Evolutionary conservation across 2,797 vertebrate species (phyloP), one percentile per base, ranked within the genome.

Genomic region (Enteromius fasciolatus): DNA sequence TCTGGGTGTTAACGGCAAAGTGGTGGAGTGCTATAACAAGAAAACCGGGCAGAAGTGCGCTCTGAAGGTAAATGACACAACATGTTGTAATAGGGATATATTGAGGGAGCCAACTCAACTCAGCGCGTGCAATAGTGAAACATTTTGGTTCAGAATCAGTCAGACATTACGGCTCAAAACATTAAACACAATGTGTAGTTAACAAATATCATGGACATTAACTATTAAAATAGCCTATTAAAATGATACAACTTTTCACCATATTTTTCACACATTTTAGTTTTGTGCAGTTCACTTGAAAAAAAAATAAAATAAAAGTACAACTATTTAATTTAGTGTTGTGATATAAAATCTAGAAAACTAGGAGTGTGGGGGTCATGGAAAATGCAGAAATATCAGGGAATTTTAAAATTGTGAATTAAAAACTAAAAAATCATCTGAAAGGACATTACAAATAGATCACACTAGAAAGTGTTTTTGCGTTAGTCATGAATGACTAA

Each of bases 1-100:
- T 20, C 92, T 99, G 85, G 98, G 98, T 61, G 97, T 99, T 92
- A 99, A 98, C 70, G 98, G 98, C 81, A 99, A 98, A 93, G 98
- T 99, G n/a, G 88, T 98, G 81, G 95, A 98, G 88, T 99, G 98
- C 88, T 96, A 93, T 92, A 96, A 95, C 84, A 96, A 96, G 92
- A 95, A 93, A 88, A 97, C 95, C 0, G 96, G 96, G 86, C 93
- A 96, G 91, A 99, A 97, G 92, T 99, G 97, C 92, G 98, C 98
- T 2, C 92, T 99, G 88, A 77, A 77, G 76, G 76, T 77, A 77
- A 64, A 64, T 8, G 11, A 36, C 18, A 36, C 70, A 33, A 52
- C 28, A n/a, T 52, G 46, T 50, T 54, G 33, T 36, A 41, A 20
- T 76, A 23, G 54, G 15, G 57, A 76, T 59, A 61, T 41, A 44